Conservation (phyloP, 2,888 invertebrate genomes). For the Fissipunctia ypsillon region DNA sequence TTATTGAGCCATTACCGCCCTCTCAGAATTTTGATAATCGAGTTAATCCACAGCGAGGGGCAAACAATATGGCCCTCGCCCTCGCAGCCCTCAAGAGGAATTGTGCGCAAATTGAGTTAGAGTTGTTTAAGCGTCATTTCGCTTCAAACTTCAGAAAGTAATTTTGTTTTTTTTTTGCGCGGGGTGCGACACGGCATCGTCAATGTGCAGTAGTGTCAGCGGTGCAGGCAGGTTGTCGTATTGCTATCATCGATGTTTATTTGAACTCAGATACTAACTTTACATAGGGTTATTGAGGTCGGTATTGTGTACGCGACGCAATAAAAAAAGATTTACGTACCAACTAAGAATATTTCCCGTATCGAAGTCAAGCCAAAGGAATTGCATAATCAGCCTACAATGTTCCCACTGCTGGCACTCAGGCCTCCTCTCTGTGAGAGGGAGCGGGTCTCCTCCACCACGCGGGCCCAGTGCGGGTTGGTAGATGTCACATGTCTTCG, state of each 20-base stretch:
- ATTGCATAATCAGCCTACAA: no score
- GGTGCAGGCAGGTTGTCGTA: background rate
- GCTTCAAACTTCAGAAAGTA: slow-evolving; percentile 78
- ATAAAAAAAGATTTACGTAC: slow-evolving; percentile 1
- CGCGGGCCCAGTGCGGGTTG: no score
- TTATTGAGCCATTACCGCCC: slow-evolving; percentile 75
- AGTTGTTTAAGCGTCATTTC: slow-evolving; percentile 76
- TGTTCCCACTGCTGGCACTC: no score
- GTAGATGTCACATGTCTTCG: no score
- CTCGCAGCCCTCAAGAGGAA: slow-evolving; percentile 63
- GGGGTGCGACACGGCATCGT: slow-evolving; percentile 35
- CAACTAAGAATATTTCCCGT: background rate
- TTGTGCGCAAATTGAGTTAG: slow-evolving; percentile 79
- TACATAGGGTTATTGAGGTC: background rate
- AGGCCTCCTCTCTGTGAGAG: no score
- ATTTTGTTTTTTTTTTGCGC: slow-evolving; percentile 73
- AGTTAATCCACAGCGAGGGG: slow-evolving; percentile 72
- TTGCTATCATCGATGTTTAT: background rate
- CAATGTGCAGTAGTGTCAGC: background rate
- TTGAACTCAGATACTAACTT: background rate
- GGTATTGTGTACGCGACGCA: background rate
- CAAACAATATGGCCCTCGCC: slow-evolving; percentile 69
- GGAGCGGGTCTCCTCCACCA: no score
- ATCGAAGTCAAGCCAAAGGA: background rate
- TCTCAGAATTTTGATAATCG: slow-evolving; percentile 77